Evolutionary conservation across 2,888 invertebrate species (phyloP).

Genomic region (Acleris holmiana): DNA sequence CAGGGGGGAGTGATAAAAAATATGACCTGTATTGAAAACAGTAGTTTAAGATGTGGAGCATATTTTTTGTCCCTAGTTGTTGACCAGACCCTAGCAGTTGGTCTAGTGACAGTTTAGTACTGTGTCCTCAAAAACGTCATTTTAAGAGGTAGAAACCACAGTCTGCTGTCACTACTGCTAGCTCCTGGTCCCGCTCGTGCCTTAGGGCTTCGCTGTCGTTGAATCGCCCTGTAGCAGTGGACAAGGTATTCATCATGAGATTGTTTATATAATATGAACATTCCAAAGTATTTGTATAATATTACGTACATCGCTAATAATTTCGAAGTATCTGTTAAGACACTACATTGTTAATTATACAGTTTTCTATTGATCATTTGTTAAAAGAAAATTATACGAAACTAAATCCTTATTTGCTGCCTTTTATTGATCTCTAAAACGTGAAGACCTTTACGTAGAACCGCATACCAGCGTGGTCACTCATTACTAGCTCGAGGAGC

Average conservation of each 20-base stretch:
- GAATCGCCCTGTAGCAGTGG: slow-evolving; percentile 10
- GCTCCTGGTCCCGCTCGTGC: neutral
- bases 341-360: slow-evolving; percentile 84
- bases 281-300: slow-evolving; percentile 84
- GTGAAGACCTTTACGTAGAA: slow-evolving; percentile 16
- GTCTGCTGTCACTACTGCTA: neutral
- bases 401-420: slow-evolving; percentile 77
- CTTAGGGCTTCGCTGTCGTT: neutral
- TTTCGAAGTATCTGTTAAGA: slow-evolving; percentile 84
- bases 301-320: slow-evolving; percentile 83
- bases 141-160: neutral
- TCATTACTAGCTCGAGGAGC: neutral
- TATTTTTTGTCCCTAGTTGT: slow-evolving; percentile 40
- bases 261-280: slow-evolving; percentile 70
- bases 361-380: slow-evolving; percentile 85
- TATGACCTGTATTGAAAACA: slow-evolving; percentile 24
- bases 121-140: slow-evolving; percentile 5
- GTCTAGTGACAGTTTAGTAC: slow-evolving; percentile 11
- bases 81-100: slow-evolving; percentile 40
- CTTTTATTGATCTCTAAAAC: slow-evolving; percentile 62
- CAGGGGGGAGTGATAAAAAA: slow-evolving; percentile 49
- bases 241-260: slow-evolving; percentile 37
- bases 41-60: slow-evolving; percentile 37
- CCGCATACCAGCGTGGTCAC: slow-evolving; percentile 2
- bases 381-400: slow-evolving; percentile 85